Percentiles rank a stretch among this genome's conserved stretches.
Evolutionary conservation across 2,113 vertebrate genomes (phyloP).

Genomic region (Osmerus mordax): DNA sequence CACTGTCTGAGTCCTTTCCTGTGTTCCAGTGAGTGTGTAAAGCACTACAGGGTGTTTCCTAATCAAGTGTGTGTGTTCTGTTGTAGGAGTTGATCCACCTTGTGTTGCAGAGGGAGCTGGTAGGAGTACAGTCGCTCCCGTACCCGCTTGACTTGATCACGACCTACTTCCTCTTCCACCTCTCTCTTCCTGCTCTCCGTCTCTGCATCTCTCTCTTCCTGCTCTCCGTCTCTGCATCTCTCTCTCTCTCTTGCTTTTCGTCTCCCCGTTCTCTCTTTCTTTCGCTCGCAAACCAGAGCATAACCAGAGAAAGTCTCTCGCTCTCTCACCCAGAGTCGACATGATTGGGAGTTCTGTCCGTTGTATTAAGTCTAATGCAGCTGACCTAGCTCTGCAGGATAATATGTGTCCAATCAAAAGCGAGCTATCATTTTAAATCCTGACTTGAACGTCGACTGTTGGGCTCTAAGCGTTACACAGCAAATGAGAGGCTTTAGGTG

Average conservation of each 20-base stretch:
- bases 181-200: slow-evolving; percentile 16
- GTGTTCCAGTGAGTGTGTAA: slow-evolving; percentile 12
- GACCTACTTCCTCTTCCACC: slow-evolving; percentile 8
- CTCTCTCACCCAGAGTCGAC: slow-evolving; percentile 31
- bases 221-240: slow-evolving; percentile 33
- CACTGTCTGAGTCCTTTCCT: slow-evolving; percentile 10
- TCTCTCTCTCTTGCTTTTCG: slow-evolving; percentile 2
- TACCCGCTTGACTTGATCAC: slow-evolving; percentile 22
- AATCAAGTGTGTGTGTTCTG: slow-evolving; percentile 61
- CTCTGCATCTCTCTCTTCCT: slow-evolving; percentile 28
- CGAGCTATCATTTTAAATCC: slow-evolving; percentile 6
- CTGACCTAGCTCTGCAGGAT: slow-evolving; percentile 1
- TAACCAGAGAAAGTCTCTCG: slow-evolving; percentile 53
- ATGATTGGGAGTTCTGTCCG: neutral
- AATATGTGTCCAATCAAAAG: slow-evolving; percentile 1
- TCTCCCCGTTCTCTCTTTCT: slow-evolving; percentile 22
- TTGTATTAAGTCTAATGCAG: too few species aligned
- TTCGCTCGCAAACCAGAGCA: slow-evolving; percentile 38
- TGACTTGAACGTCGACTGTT: neutral
- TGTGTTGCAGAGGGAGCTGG: slow-evolving; percentile 77
- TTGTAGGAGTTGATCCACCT: slow-evolving; percentile 79
- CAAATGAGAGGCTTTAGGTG: neutral
- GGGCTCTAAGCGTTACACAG: neutral
- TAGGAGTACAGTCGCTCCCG: slow-evolving; percentile 66
- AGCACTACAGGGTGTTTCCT: slow-evolving; percentile 34